These are phyloP conservation scores for Tetragnatha montana DNA, from an alignment of 2,888 invertebrate species.

Conservation along the genomic window DNA sequence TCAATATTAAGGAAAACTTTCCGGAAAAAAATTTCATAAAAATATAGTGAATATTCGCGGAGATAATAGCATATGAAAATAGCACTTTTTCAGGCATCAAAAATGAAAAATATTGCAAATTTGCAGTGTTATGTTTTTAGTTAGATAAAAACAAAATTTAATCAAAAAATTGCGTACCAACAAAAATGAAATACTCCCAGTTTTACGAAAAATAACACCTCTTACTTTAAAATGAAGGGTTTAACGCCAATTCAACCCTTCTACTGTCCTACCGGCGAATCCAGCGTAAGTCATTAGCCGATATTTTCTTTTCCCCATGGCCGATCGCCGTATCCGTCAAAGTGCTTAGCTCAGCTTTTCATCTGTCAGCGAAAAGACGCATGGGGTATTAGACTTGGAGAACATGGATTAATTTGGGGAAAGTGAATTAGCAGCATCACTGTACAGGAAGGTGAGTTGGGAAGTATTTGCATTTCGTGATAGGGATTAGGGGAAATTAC, in stretches of 20 bases:
- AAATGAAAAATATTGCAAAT: too few relatives aligned
- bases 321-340: neutral
- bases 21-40: too few relatives aligned
- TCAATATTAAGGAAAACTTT: too few relatives aligned
- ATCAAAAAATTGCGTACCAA: too few relatives aligned
- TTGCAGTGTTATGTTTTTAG: too few relatives aligned
- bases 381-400: constrained; percentile 30
- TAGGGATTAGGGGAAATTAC: constrained; percentile 35
- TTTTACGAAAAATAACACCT: too few relatives aligned
- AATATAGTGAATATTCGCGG: too few relatives aligned
- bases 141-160: too few relatives aligned
- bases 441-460: constrained; percentile 7
- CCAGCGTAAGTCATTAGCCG: neutral
- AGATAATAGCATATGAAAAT: too few relatives aligned
- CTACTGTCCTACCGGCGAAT: neutral
- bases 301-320: constrained; percentile 7
- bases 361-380: constrained; percentile 45
- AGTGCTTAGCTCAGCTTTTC: constrained; percentile 22
- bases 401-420: constrained; percentile 39
- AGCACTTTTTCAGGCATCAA: too few relatives aligned
- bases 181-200: too few relatives aligned
- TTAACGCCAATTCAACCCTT: neutral
- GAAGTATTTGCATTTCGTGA: constrained; percentile 49
- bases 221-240: too few relatives aligned
- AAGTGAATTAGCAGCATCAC: constrained; percentile 30